These are phyloP conservation scores for Dromaius novaehollandiae DNA, from an alignment of 2,113 vertebrate species.

Conservation along the genomic window DNA sequence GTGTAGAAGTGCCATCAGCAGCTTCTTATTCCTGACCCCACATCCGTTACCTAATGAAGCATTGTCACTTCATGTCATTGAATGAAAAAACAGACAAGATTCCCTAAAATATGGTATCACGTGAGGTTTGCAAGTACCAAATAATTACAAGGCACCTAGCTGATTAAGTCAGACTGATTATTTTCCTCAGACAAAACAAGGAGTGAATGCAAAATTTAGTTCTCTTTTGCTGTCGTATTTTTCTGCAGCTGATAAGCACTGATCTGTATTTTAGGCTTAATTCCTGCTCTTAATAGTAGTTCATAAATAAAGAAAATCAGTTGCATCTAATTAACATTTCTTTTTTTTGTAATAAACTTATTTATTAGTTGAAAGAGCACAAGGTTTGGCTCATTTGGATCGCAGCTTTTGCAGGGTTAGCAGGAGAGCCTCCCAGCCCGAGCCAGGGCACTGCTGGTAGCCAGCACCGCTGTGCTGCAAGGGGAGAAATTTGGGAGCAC, in stretches of 20 bases:
- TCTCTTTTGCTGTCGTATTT: not conserved
- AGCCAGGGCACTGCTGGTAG: too few relatives aligned
- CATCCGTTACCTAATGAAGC: not conserved
- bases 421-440: too few relatives aligned
- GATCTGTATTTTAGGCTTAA: not conserved
- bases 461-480: too few relatives aligned
- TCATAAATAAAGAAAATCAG: not conserved
- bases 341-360: not conserved
- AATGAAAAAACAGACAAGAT: not conserved
- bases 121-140: not conserved
- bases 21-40: not conserved
- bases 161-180: slow-evolving; percentile 38
- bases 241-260: not conserved
- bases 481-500: too few relatives aligned
- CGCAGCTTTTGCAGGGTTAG: too few relatives aligned
- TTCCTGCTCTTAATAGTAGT: not conserved
- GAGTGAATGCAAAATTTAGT: not conserved
- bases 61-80: not conserved
- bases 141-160: not conserved
- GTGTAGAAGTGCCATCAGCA: not conserved
- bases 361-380: not conserved
- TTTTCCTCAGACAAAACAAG: not conserved
- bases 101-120: not conserved
- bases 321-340: not conserved
- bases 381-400: not conserved